Evolutionary conservation across 2,113 vertebrate species (phyloP).

Genomic region (Camelus dromedarius): DNA sequence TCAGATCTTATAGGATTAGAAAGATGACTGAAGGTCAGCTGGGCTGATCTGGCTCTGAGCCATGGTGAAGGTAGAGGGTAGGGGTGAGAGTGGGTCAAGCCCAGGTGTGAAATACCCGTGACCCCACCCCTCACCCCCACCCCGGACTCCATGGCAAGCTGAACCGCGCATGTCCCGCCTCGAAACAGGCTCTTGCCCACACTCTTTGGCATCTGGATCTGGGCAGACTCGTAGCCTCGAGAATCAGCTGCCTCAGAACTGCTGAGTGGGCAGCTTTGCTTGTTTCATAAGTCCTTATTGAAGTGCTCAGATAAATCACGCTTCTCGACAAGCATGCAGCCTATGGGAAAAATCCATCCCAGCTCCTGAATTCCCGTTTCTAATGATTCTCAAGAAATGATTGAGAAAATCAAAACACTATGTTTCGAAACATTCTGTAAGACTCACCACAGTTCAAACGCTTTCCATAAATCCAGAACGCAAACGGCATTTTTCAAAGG

Average conservation of each 20-base stretch:
- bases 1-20: not conserved
- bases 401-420: constrained; percentile 82
- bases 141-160: not conserved
- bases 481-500: constrained; percentile 82
- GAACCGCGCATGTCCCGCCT: fast-evolving
- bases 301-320: not conserved
- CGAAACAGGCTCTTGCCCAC: not conserved
- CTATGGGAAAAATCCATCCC: constrained; percentile 40
- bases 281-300: not conserved
- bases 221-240: not conserved
- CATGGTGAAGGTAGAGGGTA: not conserved
- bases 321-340: not conserved
- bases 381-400: constrained; percentile 79
- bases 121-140: no score
- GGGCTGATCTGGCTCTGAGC: not conserved
- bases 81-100: not conserved
- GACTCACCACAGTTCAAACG: constrained; percentile 79
- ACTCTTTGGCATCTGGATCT: not conserved
- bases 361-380: constrained; percentile 71
- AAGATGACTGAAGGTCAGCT: not conserved
- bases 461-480: constrained; percentile 80
- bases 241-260: not conserved
- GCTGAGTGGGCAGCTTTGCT: constrained; percentile 41
- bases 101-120: fast-evolving
- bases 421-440: constrained; percentile 76